These are phyloP conservation scores for Calosoma granatense DNA, from an alignment of 1,140 invertebrate genomes.

Conservation along the genomic window DNA sequence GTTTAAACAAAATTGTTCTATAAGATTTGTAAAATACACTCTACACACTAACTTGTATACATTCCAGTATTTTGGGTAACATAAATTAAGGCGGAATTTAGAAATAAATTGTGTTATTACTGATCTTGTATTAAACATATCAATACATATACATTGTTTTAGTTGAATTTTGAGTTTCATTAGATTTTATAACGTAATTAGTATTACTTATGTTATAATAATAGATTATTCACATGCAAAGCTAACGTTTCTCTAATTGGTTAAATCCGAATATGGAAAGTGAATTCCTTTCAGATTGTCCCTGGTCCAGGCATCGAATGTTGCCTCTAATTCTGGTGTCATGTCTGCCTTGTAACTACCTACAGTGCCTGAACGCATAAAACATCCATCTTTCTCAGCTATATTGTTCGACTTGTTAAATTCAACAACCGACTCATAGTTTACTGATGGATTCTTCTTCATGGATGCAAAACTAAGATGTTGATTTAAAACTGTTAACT, in stretches of 20 bases:
- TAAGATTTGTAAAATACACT: not conserved
- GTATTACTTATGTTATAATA: too few species aligned
- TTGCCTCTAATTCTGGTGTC: conserved; percentile 37
- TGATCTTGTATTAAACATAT: too few species aligned
- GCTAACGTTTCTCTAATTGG: too few species aligned
- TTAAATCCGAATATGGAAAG: not conserved
- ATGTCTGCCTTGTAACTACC: conserved; percentile 37
- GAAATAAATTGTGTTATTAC: not conserved
- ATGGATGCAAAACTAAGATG: conserved; percentile 57
- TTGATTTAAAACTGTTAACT: conserved; percentile 39
- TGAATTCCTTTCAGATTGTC: conserved; percentile 29
- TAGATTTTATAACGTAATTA: too few species aligned
- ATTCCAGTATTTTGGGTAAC: not conserved
- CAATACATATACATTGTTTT: too few species aligned
- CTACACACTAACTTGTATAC: not conserved
- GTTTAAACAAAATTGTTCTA: not conserved
- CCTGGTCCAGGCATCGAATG: conserved; percentile 47
- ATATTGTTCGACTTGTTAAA: not conserved
- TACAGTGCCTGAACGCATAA: not conserved
- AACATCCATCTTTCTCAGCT: not conserved
- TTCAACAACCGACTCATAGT: not conserved
- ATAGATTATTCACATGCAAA: too few species aligned
- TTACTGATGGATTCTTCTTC: conserved; percentile 54
- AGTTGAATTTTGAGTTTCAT: too few species aligned
- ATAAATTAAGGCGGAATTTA: not conserved